Evolutionary conservation across 2,797 vertebrate species (phyloP), one percentile per base, ranked within the genome.

Genomic region (Scarus forsteni): DNA sequence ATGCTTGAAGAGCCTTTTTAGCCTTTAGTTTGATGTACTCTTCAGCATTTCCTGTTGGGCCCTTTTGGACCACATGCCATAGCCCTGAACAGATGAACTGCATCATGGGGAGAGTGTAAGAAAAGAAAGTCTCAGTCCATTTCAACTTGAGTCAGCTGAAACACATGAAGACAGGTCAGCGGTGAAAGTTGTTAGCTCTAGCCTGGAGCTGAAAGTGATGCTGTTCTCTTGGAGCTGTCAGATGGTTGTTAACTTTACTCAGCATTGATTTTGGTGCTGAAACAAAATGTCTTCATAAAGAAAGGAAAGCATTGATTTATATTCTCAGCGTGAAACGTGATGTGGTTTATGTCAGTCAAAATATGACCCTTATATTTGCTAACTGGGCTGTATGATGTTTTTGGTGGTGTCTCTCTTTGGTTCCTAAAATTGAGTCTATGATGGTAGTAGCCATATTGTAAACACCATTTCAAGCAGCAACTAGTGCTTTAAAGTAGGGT

Each of bases 61-160:
- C 46, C 48, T 50, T 45, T 68, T 46, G 10, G 40, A 11, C 58
- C 1, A 48, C 3, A 55, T 58, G 54, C 70, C 40, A 42, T 59
- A 79, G 44, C 36, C 57, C 68, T 43, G 11, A 68, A 69, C 8
- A 53, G 48, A 10, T 70, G n/a, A 62, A 54, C 34, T 59, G 52
- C 39, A 52, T 73, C 42, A 60, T 53, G 40, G 18, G n/a, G 18
- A 53, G 51, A 55, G 59, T 50, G 50, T 36, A 4, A 16, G 12
- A 8, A 6, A 46, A 19, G 27, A 42, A 64, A 11, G 15, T 65
- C 14, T 52, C 19, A 2, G 10, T 19, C 19, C 15, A 64, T 70
- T 27, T n/a, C 40, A 57, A 43, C 38, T 39, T 59, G 43, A 64
- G 18, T 35, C 34, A 15, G 10, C 15, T 59, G 64, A 63, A 79